Conservation (phyloP, 2,888 invertebrate genomes). For the Drosophila eohydei region DNA sequence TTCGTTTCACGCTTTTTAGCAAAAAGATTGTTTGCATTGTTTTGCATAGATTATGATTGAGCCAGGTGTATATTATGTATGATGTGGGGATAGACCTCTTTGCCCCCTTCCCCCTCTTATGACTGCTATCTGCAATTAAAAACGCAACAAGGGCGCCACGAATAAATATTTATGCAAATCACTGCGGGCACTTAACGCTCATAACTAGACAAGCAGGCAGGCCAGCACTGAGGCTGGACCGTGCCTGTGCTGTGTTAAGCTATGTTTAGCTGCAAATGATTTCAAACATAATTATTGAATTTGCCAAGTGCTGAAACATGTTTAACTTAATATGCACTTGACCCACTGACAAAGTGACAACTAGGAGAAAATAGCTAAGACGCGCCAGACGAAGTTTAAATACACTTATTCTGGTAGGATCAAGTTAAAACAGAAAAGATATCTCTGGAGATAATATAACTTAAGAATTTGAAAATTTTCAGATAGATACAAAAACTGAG, state of each 20-base stretch:
- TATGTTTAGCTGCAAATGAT: constrained; percentile 35
- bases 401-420: not conserved
- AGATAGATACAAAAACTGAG: no score
- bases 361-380: constrained; percentile 4
- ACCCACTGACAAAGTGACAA: constrained; percentile 71
- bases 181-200: constrained; percentile 47
- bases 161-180: constrained; percentile 71
- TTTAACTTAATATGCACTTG: constrained; percentile 63
- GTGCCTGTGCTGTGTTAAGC: not conserved
- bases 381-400: not conserved
- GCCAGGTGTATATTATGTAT: constrained; percentile 50
- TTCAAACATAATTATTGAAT: constrained; percentile 51
- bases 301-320: constrained; percentile 36
- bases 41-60: constrained; percentile 62
- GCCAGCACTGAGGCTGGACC: not conserved
- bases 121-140: constrained; percentile 65
- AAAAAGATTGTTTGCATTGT: constrained; percentile 38
- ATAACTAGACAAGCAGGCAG: constrained; percentile 37
- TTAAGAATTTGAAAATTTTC: no score
- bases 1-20: constrained; percentile 24
- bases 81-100: not conserved
- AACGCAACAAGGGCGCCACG: constrained; percentile 62
- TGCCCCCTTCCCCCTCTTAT: not conserved
- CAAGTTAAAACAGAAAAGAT: not conserved
- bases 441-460: not conserved